Percentiles rank a stretch among this genome's conserved stretches.
Evolutionary conservation across 2,888 invertebrate genomes (phyloP).

Genomic region (Tuberolachnus salignus): DNA sequence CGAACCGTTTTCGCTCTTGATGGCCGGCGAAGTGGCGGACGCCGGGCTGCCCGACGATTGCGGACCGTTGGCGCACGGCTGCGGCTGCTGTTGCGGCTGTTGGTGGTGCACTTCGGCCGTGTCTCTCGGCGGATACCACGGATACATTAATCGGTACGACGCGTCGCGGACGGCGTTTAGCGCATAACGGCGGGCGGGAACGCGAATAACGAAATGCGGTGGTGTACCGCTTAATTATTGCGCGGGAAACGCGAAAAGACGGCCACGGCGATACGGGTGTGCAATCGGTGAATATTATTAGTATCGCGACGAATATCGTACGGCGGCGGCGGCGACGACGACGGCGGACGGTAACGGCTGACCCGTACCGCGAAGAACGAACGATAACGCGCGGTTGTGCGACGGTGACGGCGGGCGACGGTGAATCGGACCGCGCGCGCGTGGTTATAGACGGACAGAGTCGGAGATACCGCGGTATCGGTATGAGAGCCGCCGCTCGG

Average conservation of each 20-base stretch:
- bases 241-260: neutral
- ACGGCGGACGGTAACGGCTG: neutral
- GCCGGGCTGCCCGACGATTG: conserved; percentile 59
- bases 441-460: conserved; percentile 35
- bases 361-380: neutral
- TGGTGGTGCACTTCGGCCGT: conserved; percentile 62
- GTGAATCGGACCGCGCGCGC: conserved; percentile 45
- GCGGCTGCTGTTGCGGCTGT: conserved; percentile 63
- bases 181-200: neutral
- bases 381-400: too few relatives aligned
- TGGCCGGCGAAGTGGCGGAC: conserved; percentile 64
- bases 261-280: neutral
- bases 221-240: neutral
- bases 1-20: conserved; percentile 69
- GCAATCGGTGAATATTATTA: too few relatives aligned
- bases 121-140: conserved; percentile 68
- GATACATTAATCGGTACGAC: conserved; percentile 65
- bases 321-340: neutral
- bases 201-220: neutral
- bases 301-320: neutral
- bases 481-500: conserved; percentile 25
- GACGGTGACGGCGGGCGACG: conserved; percentile 41
- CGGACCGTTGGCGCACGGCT: conserved; percentile 61
- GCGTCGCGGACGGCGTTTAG: neutral
- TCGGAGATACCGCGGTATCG: conserved; percentile 15